Evolutionary conservation across 1,140 invertebrate species (phyloP).

Genomic region (Halesus radiatus): DNA sequence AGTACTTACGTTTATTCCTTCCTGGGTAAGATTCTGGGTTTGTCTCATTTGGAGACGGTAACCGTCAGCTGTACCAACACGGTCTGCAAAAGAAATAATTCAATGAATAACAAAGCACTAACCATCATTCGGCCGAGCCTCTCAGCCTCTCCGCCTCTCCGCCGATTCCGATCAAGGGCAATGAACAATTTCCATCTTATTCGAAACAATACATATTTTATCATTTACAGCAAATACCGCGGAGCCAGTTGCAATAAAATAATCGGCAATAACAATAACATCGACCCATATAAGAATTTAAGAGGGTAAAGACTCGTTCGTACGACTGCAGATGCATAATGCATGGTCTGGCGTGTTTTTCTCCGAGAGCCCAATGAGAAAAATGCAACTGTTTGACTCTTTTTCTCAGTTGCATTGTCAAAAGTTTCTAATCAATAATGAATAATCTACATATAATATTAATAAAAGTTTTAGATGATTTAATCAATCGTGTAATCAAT

Average conservation of each 20-base stretch:
- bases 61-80: conserved; percentile 51
- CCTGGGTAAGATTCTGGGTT: conserved; percentile 42
- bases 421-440: no score
- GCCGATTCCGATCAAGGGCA: no score
- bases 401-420: no score
- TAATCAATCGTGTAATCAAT: no score
- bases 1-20: conserved; percentile 52
- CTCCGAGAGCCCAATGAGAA: no score
- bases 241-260: background rate
- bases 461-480: no score
- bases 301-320: background rate
- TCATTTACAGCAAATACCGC: background rate
- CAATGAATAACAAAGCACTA: background rate
- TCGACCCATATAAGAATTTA: background rate
- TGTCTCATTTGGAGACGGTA: conserved; percentile 51
- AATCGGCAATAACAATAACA: conserved; percentile 11
- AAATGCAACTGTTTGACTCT: no score
- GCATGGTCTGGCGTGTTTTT: conserved; percentile 13
- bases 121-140: no score
- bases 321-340: conserved; percentile 15
- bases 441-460: no score
- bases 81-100: conserved; percentile 51
- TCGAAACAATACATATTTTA: background rate
- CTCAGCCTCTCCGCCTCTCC: no score
- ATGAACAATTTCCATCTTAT: no score